Evolutionary conservation across 2,888 invertebrate species (phyloP).

Genomic region (Eutolmus rufibarbis): DNA sequence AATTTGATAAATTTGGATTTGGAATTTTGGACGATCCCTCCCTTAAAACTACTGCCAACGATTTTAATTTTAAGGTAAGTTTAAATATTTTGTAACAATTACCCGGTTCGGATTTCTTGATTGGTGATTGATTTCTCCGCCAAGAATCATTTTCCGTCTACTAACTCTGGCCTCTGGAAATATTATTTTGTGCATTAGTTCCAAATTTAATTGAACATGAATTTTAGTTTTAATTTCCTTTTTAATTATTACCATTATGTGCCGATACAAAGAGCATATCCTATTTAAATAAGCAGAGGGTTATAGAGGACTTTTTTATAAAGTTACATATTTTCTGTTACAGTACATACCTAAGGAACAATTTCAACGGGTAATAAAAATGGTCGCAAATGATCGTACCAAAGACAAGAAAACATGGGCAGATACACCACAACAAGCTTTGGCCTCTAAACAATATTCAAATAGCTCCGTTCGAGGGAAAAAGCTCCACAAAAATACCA

Average conservation of each 20-base stretch:
- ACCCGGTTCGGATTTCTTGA: background rate
- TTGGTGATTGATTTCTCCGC: background rate
- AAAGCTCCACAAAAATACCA: background rate
- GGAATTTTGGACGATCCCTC: constrained; percentile 51
- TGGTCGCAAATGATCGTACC: constrained; percentile 42
- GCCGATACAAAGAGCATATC: no score
- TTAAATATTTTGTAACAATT: background rate
- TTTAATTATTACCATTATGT: no score
- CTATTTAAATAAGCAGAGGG: no score
- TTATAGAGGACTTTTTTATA: no score
- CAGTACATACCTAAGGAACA: constrained; percentile 44
- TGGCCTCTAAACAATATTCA: background rate
- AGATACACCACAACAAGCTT: background rate
- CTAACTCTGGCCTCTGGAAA: background rate
- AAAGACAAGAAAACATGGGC: constrained; percentile 43
- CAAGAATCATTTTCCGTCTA: background rate
- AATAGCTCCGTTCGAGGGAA: background rate
- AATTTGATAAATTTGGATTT: constrained; percentile 47
- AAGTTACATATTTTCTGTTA: background rate
- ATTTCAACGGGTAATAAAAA: constrained; percentile 43
- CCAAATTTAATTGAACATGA: no score
- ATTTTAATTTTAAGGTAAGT: constrained; percentile 53
- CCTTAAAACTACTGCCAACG: constrained; percentile 51
- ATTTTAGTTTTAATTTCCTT: no score
- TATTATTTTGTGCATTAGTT: no score